Evolutionary conservation across 2,113 vertebrate species (phyloP).

Genomic region (Chionis minor): DNA sequence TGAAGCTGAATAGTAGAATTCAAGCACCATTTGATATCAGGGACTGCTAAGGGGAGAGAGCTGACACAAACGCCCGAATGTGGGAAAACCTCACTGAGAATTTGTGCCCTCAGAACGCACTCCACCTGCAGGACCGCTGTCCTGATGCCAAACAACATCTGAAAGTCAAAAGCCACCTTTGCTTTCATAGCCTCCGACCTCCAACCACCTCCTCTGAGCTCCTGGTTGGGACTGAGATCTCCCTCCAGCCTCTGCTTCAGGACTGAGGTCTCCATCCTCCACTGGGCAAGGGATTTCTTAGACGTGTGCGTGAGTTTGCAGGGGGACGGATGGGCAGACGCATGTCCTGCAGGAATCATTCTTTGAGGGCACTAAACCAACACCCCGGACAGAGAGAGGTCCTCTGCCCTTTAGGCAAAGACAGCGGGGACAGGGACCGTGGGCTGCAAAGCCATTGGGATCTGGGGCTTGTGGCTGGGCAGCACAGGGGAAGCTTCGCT

Average conservation of each 20-base stretch:
- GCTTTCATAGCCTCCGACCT: background rate
- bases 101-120: background rate
- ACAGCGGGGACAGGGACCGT: fast-evolving
- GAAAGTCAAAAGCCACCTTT: background rate
- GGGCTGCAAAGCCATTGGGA: background rate
- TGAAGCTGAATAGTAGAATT: background rate
- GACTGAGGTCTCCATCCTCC: background rate
- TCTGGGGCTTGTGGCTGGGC: background rate
- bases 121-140: fast-evolving
- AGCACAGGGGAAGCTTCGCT: background rate
- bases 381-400: background rate
- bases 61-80: background rate
- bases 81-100: background rate
- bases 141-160: background rate
- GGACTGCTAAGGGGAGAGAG: background rate
- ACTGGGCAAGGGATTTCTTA: background rate
- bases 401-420: background rate
- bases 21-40: background rate
- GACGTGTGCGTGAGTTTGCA: fast-evolving
- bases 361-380: background rate
- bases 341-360: background rate
- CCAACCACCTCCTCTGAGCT: background rate
- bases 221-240: background rate
- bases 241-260: background rate
- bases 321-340: background rate